Evolutionary conservation across 2,797 vertebrate species (phyloP).

Genomic region (Sylvilagus floridanus): DNA sequence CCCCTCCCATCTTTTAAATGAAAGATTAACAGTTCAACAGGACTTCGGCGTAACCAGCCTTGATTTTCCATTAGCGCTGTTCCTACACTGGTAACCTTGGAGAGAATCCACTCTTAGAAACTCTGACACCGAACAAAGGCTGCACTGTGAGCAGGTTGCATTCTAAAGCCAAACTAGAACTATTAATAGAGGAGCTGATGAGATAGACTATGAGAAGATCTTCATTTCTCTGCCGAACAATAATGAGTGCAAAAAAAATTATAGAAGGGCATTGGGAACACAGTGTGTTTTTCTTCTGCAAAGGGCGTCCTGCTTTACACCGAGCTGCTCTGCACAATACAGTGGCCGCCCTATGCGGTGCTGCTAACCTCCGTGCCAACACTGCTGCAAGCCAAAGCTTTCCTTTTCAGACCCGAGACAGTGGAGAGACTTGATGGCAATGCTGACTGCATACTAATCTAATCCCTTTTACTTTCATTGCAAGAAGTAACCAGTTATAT

Average conservation of each 20-base stretch:
- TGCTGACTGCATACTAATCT: conserved; percentile 60
- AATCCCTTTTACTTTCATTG: conserved; percentile 62
- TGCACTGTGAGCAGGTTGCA: conserved; percentile 37
- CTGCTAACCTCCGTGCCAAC: conserved; percentile 36
- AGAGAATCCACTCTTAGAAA: conserved; percentile 40
- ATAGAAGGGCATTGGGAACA: background rate
- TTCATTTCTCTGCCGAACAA: conserved; percentile 56
- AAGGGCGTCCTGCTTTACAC: conserved; percentile 44
- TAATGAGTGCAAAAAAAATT: background rate
- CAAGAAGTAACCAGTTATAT: conserved; percentile 61
- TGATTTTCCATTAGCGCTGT: conserved; percentile 15
- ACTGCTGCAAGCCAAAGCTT: conserved; percentile 39
- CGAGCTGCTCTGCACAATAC: background rate
- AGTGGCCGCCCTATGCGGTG: background rate
- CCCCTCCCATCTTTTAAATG: background rate
- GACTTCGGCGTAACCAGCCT: background rate
- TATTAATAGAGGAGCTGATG: conserved; percentile 58
- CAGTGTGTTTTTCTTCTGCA: conserved; percentile 40
- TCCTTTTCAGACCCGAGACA: conserved; percentile 25
- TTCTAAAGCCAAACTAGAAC: background rate
- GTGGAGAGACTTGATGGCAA: conserved; percentile 48
- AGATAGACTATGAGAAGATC: conserved; percentile 55
- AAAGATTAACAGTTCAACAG: background rate
- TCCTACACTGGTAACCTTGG: conserved; percentile 42
- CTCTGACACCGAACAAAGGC: conserved; percentile 53